Conservation (phyloP, 2,888 invertebrate species). For the Euzetes globulus region DNA sequence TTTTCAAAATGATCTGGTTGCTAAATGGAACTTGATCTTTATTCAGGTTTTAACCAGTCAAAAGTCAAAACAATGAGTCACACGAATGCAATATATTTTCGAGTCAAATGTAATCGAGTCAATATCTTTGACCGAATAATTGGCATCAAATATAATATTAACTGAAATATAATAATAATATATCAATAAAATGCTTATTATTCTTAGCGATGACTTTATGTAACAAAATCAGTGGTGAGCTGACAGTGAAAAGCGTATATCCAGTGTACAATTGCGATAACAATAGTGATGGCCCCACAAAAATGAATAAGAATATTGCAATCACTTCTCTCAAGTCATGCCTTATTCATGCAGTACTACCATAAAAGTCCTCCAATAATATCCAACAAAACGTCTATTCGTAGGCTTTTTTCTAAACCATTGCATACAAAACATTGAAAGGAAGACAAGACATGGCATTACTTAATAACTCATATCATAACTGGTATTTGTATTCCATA, state of each 20-base stretch:
- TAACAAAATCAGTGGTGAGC: neutral
- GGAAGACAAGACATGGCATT: neutral
- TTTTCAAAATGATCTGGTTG: too few species aligned
- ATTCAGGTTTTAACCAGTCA: too few species aligned
- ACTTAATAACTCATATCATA: neutral
- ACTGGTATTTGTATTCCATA: neutral
- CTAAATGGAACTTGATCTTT: too few species aligned
- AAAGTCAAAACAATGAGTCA: too few species aligned
- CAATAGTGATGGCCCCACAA: too few species aligned
- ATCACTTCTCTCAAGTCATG: conserved; percentile 9
- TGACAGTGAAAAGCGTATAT: neutral
- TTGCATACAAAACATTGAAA: neutral
- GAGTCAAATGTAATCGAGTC: too few species aligned
- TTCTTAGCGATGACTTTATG: neutral
- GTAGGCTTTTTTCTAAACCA: too few species aligned
- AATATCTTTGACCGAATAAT: neutral
- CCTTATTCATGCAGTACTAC: conserved; percentile 2
- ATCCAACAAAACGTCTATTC: too few species aligned
- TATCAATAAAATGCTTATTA: neutral
- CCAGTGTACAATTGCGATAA: neutral
- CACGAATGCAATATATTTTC: too few species aligned
- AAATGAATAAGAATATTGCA: conserved; percentile 13
- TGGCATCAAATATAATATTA: neutral
- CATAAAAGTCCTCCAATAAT: neutral
- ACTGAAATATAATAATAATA: too few species aligned